phyloP scores from a whole-genome alignment of 2,888 invertebrate genomes.

The Arrhopalites spinosus region DNA sequence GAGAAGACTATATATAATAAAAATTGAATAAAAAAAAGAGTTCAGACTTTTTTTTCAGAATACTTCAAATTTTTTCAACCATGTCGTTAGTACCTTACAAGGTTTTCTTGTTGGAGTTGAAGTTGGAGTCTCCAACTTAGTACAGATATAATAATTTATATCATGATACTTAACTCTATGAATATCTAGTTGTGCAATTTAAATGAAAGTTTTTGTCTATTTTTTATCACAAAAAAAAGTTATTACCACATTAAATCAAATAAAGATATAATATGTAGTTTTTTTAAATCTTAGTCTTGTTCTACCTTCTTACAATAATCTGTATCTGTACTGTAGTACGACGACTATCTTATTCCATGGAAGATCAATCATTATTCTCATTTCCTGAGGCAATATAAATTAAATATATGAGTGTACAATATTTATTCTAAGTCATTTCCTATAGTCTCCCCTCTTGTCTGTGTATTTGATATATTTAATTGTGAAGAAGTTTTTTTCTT shows the following conservation, averaged over 20 bases:
- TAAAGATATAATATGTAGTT: background rate
- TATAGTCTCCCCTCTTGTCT: background rate
- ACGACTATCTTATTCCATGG: slow-evolving; percentile 5
- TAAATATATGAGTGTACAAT: background rate
- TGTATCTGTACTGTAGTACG: no score
- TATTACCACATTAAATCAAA: background rate
- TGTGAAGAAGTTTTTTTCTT: background rate
- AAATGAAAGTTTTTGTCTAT: background rate
- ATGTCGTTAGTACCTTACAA: no score
- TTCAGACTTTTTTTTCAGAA: no score
- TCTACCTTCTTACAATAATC: background rate
- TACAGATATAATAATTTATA: no score
- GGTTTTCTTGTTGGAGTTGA: no score
- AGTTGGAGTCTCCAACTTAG: no score
- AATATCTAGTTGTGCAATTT: background rate
- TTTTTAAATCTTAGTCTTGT: background rate
- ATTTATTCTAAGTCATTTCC: background rate
- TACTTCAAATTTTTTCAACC: no score
- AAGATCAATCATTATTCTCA: slow-evolving; percentile 5
- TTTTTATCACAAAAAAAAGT: background rate
- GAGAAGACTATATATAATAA: no score
- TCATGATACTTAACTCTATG: no score
- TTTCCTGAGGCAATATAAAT: background rate
- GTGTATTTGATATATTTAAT: background rate
- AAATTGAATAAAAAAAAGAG: no score